Percentiles rank a stretch among this genome's conserved stretches.
phyloP scores from a whole-genome alignment of 1,140 invertebrate genomes.

The Caenorhabditis inopinata region DNA sequence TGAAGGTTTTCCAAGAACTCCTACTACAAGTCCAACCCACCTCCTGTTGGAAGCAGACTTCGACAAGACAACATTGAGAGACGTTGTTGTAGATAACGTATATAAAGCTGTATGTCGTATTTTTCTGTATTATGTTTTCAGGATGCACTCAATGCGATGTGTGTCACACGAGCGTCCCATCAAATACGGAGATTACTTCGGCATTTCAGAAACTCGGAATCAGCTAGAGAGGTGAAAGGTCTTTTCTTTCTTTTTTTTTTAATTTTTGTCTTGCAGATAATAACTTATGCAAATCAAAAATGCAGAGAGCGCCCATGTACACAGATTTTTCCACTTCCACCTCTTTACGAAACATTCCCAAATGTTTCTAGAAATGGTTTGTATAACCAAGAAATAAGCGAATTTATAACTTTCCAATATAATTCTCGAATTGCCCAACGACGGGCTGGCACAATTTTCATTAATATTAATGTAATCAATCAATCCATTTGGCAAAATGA shows the following conservation, averaged over 20 bases:
- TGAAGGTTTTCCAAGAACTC: neutral
- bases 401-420: no score
- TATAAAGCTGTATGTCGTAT: neutral
- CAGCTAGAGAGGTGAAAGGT: neutral
- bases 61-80: neutral
- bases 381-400: no score
- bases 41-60: neutral
- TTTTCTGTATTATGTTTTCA: neutral
- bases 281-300: neutral
- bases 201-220: neutral
- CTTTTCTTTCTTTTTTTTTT: no score
- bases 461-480: no score
- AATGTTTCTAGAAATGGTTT: neutral
- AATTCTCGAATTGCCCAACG: no score
- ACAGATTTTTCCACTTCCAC: neutral
- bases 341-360: neutral
- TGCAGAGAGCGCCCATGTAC: neutral
- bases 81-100: neutral
- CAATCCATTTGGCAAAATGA: no score
- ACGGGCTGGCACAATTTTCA: no score
- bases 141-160: neutral
- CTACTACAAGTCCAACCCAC: neutral
- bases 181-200: neutral
- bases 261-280: neutral
- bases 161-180: neutral